Evolutionary conservation across 2,888 invertebrate species (phyloP), one percentile per base, ranked within the genome.

Genomic region (Petrolisthes cinctipes): DNA sequence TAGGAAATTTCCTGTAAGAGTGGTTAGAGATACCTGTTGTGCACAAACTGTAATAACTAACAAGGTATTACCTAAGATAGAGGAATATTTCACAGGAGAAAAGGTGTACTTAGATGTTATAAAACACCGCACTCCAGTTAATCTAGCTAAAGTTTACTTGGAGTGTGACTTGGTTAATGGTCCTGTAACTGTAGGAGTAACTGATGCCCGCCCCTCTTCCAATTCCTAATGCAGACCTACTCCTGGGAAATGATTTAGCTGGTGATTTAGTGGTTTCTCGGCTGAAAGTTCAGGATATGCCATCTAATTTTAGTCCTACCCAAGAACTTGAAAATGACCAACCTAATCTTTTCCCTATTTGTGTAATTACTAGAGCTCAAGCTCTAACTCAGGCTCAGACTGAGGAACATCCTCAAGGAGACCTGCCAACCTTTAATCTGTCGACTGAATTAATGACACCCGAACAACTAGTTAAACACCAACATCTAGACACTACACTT

Each of bases 61-160:
- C 17, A 53, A 4, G 9, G 71, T 14, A 4, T 20, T 73, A 23
- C 73, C 83, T 37, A 37, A 51, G 7, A 14, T 83, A 14, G 53
- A 83, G n/a, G 66, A 20, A 7, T 53, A 20, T 51, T 73, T 66
- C 20, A 83, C 82, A 9, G 82, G 83, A 11, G 83, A 73, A 71
- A 71, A 73, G 20, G 83, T 83, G 4, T 73, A 73, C 54, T 5
- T 83, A 11, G 37, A 83, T 17, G 71, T n/a, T 11, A 37, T 83
- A 6, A 37, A 71, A 11, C 6, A n/a, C 6, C 5, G n/a, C 20
- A 37, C 17, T 20, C 56, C 56, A 9, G 20, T 83, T n/a, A 4
- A 51, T 54, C 61, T 83, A 20, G 83, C 83, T 54, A 71, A 54
- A 54, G 20, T 83, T 11, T 5, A 83, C 6, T 54, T 73, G 14